Base-by-base conservation (phyloP, 2,888 invertebrate genomes). In the Andrena flavipes region DNA sequence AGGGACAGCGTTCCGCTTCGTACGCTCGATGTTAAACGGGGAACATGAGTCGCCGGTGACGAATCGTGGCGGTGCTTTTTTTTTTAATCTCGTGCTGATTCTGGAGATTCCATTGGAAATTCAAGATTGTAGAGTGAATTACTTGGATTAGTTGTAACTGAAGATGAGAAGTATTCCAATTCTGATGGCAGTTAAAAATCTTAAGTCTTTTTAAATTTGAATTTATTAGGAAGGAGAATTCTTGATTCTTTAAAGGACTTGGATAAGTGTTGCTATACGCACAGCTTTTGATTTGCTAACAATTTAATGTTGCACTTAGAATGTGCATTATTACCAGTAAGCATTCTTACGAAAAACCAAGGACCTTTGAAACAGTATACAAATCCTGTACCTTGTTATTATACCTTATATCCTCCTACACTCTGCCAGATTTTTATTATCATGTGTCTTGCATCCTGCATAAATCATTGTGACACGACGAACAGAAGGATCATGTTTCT, bases 61-160 rank as follows among this genome's bases (percentile, higher is more conserved):
- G 48, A 63, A 68, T 56, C 78, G 42, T 20, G 51, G 29, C 59
- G 10, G 77, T 64, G 65, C 42, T 51, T 33, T 29, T 70, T 70
- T 51, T 68, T 23, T 20, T 30, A 35, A 70, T 49, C 59, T 72
- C 49, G 59, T 64, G 16, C 3, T 8, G 23, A 10, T 30, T n/a
- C 1, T 10, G 23, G 16, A 42, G 35, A n/a, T 20, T 48, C n/a
- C 23, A 23, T 23, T 16, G 23, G 56, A 8, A 13, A 56, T 56
- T 26, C 8, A 3, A 26, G 10, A 56, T 56, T 56, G 23, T 0
- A 33, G 16, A 29, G 20, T 10, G 13, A 30, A 33, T n/a, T 29
- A 70, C 54, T 76, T 42, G 33, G 42, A 67, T 49, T 60, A 67
- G 7, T 5, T 10, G 33, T 5, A 42, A 67, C 10, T n/a, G 74